phyloP scores from a whole-genome alignment of 2,888 invertebrate species.

The Heliothis peltigera region DNA sequence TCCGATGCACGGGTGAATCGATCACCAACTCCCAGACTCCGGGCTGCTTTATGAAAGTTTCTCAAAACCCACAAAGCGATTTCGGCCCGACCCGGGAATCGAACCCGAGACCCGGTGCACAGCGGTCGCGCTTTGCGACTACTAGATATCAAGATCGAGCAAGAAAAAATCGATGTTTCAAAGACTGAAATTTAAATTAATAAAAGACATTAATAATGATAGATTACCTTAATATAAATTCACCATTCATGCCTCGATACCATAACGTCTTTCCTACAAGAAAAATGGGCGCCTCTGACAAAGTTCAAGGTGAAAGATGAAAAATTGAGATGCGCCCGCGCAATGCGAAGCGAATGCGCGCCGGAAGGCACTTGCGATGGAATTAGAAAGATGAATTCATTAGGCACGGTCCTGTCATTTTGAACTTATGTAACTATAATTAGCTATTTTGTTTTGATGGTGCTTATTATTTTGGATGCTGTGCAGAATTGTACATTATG shows the following conservation, averaged over 20 bases:
- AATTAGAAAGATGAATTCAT: not conserved
- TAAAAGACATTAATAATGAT: not conserved
- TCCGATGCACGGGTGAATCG: no score
- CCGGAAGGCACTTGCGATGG: slow-evolving; percentile 2
- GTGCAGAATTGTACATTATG: no score
- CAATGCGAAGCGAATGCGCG: no score
- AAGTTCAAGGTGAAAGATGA: slow-evolving; percentile 48
- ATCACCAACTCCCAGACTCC: no score
- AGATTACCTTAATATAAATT: not conserved
- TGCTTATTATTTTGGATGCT: not conserved
- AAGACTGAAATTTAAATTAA: no score
- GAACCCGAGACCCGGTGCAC: no score
- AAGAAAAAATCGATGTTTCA: no score
- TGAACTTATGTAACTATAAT: slow-evolving; percentile 1
- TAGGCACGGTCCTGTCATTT: not conserved
- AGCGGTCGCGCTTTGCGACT: no score
- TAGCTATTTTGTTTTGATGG: not conserved
- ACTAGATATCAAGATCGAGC: no score
- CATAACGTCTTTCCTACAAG: slow-evolving; percentile 27
- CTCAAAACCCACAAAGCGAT: no score
- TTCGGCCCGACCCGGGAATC: no score
- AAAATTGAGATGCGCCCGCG: slow-evolving; percentile 33
- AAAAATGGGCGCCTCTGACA: slow-evolving; percentile 20
- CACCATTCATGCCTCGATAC: slow-evolving; percentile 31
- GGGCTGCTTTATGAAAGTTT: no score